Percentiles rank a stretch among this genome's conserved stretches.
Conservation (phyloP, 2,113 vertebrate species). For the Antechinus stuartii region DNA sequence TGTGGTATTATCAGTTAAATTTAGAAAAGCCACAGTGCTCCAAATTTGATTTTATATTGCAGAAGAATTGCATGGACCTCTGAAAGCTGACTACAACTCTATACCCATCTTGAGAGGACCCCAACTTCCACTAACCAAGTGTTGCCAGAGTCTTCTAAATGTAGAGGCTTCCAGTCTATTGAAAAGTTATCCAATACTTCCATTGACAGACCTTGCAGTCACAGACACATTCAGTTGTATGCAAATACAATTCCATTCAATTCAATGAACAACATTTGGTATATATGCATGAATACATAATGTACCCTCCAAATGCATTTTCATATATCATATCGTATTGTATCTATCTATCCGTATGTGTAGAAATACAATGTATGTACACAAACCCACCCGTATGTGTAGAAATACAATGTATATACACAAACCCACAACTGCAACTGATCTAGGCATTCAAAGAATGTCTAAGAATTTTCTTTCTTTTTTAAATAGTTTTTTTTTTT, state of each 20-base stretch:
- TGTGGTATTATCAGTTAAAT: background rate
- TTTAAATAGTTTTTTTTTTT: background rate
- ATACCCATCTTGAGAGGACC: background rate
- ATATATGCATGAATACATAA: background rate
- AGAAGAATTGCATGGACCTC: background rate
- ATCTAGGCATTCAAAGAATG: background rate
- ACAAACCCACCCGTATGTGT: background rate
- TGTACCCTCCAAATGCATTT: background rate
- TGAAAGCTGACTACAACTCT: background rate
- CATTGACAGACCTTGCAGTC: background rate
- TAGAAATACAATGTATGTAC: background rate
- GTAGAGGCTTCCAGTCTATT: background rate
- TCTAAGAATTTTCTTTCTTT: background rate
- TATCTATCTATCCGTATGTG: background rate
- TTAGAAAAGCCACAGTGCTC: background rate
- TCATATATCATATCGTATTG: background rate
- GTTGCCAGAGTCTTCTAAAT: background rate
- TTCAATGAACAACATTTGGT: background rate
- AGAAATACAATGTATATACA: background rate
- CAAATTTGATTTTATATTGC: background rate
- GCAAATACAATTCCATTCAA: background rate
- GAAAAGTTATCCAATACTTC: background rate
- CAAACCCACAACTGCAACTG: background rate
- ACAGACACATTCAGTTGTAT: background rate
- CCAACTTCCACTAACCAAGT: background rate